Percentiles rank a stretch among this genome's conserved stretches.
These are phyloP conservation scores for Synanthedon andrenaeformis DNA, from an alignment of 2,888 invertebrate genomes.

Conservation along the genomic window DNA sequence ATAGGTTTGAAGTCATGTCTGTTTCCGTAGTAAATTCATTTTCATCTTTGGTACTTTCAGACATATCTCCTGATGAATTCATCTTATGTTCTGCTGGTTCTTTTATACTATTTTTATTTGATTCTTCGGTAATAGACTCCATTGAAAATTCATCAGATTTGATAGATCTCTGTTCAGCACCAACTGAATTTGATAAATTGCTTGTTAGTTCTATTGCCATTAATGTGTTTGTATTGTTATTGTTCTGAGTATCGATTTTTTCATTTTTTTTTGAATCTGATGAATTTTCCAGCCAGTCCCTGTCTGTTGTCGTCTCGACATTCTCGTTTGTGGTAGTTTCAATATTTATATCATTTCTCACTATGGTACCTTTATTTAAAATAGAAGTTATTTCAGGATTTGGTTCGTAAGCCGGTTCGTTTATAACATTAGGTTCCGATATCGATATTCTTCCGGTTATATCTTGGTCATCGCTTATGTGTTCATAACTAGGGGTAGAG, in stretches of 20 bases:
- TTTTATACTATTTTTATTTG: conserved; percentile 1
- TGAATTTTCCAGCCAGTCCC: conserved; percentile 35
- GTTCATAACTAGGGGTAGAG: not conserved
- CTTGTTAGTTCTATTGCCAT: not conserved
- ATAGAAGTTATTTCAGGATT: conserved; percentile 36
- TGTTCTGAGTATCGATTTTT: not conserved
- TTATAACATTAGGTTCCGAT: conserved; percentile 29
- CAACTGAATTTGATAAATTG: conserved; percentile 4
- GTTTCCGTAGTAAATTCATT: conserved; percentile 4
- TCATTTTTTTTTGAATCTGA: not conserved
- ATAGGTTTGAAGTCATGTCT: not conserved
- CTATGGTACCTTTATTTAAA: conserved; percentile 17
- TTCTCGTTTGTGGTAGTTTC: conserved; percentile 7
- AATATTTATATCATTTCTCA: conserved; percentile 1
- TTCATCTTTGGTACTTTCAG: conserved; percentile 7
- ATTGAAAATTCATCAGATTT: conserved; percentile 23
- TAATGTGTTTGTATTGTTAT: not conserved
- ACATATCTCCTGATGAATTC: conserved; percentile 5
- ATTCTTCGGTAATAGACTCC: conserved; percentile 18
- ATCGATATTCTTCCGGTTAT: conserved; percentile 28
- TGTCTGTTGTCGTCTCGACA: conserved; percentile 20
- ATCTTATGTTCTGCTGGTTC: not conserved
- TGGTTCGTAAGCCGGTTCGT: conserved; percentile 28
- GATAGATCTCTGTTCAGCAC: conserved; percentile 31
- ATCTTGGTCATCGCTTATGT: conserved; percentile 9